Percentiles rank a stretch among this genome's conserved stretches.
These are phyloP conservation scores for Drosophila nigromelanica DNA, from an alignment of 1,140 invertebrate genomes.

Conservation along the genomic window DNA sequence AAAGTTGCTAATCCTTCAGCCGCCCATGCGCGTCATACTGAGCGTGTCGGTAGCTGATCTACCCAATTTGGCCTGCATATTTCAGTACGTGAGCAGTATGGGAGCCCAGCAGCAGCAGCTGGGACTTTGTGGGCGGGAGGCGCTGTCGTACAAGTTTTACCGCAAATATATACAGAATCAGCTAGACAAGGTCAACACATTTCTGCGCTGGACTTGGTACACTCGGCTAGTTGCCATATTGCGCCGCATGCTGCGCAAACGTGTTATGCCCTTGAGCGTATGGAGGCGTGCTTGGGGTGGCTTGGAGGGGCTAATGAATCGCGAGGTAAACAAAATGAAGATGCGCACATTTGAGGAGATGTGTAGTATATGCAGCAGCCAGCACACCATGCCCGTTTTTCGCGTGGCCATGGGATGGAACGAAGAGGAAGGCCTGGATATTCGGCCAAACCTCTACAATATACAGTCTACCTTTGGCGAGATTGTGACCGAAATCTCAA, in stretches of 20 bases:
- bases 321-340: conserved; percentile 85
- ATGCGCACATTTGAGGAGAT: conserved; percentile 85
- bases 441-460: conserved; percentile 78
- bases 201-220: conserved; percentile 83
- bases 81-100: conserved; percentile 84
- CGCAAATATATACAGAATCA: conserved; percentile 76
- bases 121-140: conserved; percentile 75
- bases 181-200: conserved; percentile 81
- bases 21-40: conserved; percentile 86
- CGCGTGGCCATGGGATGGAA: conserved; percentile 84
- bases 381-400: conserved; percentile 84
- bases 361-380: conserved; percentile 83
- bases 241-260: conserved; percentile 76
- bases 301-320: conserved; percentile 84
- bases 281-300: conserved; percentile 74
- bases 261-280: conserved; percentile 52
- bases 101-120: conserved; percentile 82
- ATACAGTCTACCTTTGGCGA: conserved; percentile 78
- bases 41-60: conserved; percentile 85
- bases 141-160: conserved; percentile 75
- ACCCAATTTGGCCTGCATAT: conserved; percentile 73
- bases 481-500: conserved; percentile 83
- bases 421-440: conserved; percentile 73
- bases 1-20: conserved; percentile 86
- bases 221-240: conserved; percentile 81